These are phyloP conservation scores for Pyrrhura leucotis DNA, from an alignment of 2,797 vertebrate species.

Conservation along the genomic window DNA sequence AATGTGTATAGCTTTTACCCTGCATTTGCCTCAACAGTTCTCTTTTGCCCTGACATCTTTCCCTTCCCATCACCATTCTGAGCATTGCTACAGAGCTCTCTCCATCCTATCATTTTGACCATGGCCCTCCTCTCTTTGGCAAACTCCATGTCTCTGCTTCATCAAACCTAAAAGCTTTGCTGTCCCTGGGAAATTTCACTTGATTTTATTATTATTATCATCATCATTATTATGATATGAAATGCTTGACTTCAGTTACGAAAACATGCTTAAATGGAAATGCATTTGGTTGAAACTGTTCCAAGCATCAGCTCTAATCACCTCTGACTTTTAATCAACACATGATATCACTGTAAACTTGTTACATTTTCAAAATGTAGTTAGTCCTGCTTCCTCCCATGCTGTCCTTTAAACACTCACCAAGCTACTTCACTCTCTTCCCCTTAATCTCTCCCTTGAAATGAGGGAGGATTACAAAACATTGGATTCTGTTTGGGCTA, in stretches of 20 bases:
- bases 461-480: background rate
- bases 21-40: background rate
- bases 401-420: background rate
- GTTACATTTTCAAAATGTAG: background rate
- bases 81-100: background rate
- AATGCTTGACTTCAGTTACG: slow-evolving; percentile 23
- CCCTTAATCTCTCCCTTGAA: background rate
- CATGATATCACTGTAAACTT: background rate
- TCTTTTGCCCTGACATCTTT: background rate
- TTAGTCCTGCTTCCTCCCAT: background rate
- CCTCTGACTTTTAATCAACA: background rate
- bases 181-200: background rate
- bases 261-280: slow-evolving; percentile 35
- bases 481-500: background rate
- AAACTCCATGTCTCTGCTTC: background rate
- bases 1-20: background rate
- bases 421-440: background rate
- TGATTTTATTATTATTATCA: background rate
- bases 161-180: background rate
- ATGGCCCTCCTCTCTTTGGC: background rate
- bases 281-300: background rate
- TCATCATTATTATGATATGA: background rate
- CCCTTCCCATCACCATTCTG: background rate
- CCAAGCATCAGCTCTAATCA: background rate
- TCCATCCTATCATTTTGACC: background rate